phyloP scores from a whole-genome alignment of 2,888 invertebrate genomes.

The Myopa testacea region DNA sequence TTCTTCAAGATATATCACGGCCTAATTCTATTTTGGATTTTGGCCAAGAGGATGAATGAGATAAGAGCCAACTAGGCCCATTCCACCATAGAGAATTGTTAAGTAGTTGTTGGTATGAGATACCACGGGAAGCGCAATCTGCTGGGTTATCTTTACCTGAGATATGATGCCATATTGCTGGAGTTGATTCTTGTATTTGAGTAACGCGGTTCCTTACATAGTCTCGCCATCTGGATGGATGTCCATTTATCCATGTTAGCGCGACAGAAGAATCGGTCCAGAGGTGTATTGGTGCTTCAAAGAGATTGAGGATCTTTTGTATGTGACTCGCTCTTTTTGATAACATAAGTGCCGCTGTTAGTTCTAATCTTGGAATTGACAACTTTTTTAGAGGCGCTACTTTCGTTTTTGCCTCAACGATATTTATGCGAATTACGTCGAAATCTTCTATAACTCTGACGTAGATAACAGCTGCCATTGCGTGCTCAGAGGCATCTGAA shows the following conservation, averaged over 20 bases:
- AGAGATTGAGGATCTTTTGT: conserved; percentile 31
- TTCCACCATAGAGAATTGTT: neutral
- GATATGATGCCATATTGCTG: neutral
- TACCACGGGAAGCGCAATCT: too few relatives aligned
- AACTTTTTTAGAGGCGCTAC: conserved; percentile 42
- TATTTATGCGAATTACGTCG: neutral
- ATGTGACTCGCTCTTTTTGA: conserved; percentile 37
- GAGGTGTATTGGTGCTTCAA: conserved; percentile 12
- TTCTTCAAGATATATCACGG: conserved; percentile 22
- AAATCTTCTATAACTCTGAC: conserved; percentile 33
- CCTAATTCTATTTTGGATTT: conserved; percentile 39
- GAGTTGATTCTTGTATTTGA: neutral
- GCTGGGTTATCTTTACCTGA: neutral
- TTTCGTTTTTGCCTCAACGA: conserved; percentile 42
- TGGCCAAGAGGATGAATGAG: conserved; percentile 16
- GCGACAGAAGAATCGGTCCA: conserved; percentile 31
- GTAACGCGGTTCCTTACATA: neutral
- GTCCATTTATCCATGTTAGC: conserved; percentile 32
- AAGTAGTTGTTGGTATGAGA: neutral
- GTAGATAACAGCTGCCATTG: conserved; percentile 44
- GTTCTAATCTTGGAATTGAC: conserved; percentile 38
- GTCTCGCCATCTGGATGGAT: neutral
- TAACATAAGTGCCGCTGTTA: conserved; percentile 41
- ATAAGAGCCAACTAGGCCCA: neutral
- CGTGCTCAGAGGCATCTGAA: conserved; percentile 42